phyloP scores from a whole-genome alignment of 2,797 vertebrate genomes.

The Microhierax caerulescens region DNA sequence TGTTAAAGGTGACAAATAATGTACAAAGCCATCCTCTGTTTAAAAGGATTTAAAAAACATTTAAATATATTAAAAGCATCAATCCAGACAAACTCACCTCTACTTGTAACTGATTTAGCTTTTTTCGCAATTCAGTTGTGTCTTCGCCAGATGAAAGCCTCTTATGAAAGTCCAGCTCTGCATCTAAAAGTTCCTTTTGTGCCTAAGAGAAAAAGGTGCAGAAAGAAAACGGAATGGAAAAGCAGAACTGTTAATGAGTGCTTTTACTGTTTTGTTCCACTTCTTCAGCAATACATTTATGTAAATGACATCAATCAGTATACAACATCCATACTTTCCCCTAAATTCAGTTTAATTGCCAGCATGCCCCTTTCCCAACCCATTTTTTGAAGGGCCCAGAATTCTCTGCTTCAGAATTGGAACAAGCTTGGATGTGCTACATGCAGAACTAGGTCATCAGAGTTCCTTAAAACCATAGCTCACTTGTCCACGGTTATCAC shows the following conservation, averaged over 20 bases:
- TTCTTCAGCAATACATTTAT: not conserved
- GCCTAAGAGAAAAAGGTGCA: conserved; percentile 74
- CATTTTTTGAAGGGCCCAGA: not conserved
- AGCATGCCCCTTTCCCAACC: not conserved
- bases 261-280: not conserved
- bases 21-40: not conserved
- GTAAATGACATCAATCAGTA: not conserved
- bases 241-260: not conserved
- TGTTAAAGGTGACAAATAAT: conserved; percentile 23
- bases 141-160: conserved; percentile 94
- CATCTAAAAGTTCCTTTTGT: conserved; percentile 94
- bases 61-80: accelerated
- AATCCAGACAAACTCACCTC: conserved; percentile 80
- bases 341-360: not conserved
- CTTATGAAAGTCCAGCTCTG: conserved; percentile 95
- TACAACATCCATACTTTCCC: accelerated
- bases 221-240: not conserved
- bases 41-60: not conserved
- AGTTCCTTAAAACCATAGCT: not conserved
- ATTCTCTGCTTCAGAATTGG: not conserved
- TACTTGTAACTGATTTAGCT: conserved; percentile 90
- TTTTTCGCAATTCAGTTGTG: conserved; percentile 93
- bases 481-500: not conserved
- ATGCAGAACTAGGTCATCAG: not conserved
- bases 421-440: not conserved